Conservation (phyloP, 2,113 vertebrate genomes). For the Spermophilus dauricus region DNA sequence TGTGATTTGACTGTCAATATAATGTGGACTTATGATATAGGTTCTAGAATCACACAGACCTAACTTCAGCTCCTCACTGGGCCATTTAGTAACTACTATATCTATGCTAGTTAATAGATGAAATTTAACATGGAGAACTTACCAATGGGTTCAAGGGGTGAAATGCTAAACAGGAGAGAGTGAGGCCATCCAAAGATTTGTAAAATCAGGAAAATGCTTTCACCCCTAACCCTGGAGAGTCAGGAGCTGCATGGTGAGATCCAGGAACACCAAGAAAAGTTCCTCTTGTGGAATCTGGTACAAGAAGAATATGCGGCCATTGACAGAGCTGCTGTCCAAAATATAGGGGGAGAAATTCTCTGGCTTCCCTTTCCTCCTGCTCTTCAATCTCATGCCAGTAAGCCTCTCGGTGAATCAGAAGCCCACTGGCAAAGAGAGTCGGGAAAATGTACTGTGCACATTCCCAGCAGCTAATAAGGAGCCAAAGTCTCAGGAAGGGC, state of each 20-base stretch:
- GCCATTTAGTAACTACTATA: neutral
- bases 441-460: neutral
- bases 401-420: neutral
- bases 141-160: neutral
- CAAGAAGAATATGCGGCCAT: neutral
- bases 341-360: neutral
- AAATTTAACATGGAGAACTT: neutral
- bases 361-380: neutral
- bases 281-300: neutral
- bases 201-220: neutral
- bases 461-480: neutral
- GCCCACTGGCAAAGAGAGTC: neutral
- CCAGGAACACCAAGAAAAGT: neutral
- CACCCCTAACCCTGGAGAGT: neutral
- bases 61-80: neutral
- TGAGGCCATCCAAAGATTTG: neutral
- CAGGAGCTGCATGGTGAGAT: neutral
- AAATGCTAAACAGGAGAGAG: neutral
- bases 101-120: neutral
- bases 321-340: neutral
- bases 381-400: neutral
- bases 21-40: neutral
- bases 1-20: neutral
- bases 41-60: neutral
- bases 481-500: neutral